These are phyloP conservation scores for Solea senegalensis DNA, from an alignment of 2,113 vertebrate species.

Conservation along the genomic window DNA sequence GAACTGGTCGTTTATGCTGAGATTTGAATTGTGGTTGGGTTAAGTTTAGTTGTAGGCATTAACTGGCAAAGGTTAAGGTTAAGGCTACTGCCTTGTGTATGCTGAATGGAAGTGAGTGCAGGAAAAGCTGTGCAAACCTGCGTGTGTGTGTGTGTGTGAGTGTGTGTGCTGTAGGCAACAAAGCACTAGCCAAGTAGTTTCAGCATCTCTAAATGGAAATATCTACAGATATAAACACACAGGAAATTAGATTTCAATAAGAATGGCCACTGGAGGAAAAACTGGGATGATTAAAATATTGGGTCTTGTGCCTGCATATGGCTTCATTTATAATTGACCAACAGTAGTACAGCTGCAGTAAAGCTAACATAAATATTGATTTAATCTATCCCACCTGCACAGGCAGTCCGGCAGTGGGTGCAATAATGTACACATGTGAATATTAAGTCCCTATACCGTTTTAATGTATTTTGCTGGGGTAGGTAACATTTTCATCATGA, in stretches of 20 bases:
- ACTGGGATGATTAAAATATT: constrained; percentile 23
- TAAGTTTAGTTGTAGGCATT: too few relatives aligned
- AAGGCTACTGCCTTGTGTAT: too few relatives aligned
- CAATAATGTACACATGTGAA: background rate
- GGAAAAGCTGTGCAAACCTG: too few relatives aligned
- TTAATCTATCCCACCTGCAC: background rate
- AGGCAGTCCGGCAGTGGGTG: background rate
- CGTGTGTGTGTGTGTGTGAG: too few relatives aligned
- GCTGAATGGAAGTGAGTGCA: too few relatives aligned
- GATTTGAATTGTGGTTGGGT: too few relatives aligned
- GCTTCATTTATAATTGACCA: constrained; percentile 25
- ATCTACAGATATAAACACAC: constrained; percentile 6
- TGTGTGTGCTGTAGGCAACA: background rate
- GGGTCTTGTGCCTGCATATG: constrained; percentile 24
- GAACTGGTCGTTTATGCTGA: too few relatives aligned
- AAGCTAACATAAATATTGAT: background rate
- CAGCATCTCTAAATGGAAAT: constrained; percentile 25
- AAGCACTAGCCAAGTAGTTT: constrained; percentile 31
- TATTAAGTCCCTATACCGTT: background rate
- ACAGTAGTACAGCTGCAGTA: background rate
- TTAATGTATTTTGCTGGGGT: background rate
- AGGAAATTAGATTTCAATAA: constrained; percentile 35
- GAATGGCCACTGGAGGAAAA: constrained; percentile 22
- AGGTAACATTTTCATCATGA: too few relatives aligned
- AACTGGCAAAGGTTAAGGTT: too few relatives aligned